Percentiles rank a stretch among this genome's conserved stretches.
These are phyloP conservation scores for Lateolabrax maculatus DNA, from an alignment of 2,797 vertebrate species.

Conservation along the genomic window DNA sequence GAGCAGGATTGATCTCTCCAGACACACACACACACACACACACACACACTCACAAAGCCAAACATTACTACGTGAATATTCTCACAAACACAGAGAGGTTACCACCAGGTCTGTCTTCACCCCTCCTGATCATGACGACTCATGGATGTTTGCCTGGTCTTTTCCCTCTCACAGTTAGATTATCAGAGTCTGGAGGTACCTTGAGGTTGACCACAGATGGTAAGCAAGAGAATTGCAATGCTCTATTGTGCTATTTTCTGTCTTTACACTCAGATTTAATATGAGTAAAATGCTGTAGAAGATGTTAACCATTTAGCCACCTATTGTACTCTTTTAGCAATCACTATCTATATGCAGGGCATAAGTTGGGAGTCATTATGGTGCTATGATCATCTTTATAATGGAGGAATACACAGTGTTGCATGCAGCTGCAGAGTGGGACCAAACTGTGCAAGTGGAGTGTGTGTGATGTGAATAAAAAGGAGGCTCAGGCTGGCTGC, in stretches of 20 bases:
- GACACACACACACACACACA: constrained; percentile 33
- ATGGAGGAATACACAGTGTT: neutral
- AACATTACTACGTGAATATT: constrained; percentile 59
- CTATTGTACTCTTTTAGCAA: neutral
- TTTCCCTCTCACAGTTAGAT: constrained; percentile 10
- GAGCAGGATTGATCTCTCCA: constrained; percentile 36
- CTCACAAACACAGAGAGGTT: constrained; percentile 47
- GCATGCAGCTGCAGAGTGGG: neutral
- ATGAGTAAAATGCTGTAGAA: neutral
- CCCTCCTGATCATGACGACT: constrained; percentile 31
- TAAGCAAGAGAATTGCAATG: constrained; percentile 50
- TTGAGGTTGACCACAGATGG: constrained; percentile 51
- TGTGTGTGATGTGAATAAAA: constrained; percentile 60
- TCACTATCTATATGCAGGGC: neutral
- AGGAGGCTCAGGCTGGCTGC: constrained; percentile 30
- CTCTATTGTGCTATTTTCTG: neutral
- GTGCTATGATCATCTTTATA: neutral
- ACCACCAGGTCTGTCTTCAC: constrained; percentile 37
- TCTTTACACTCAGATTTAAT: neutral
- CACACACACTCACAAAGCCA: constrained; percentile 60
- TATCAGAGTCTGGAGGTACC: constrained; percentile 3
- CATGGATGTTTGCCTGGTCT: constrained; percentile 13
- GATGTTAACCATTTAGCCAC: neutral
- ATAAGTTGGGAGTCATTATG: neutral
- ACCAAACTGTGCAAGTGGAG: constrained; percentile 1